A percentile compares a stretch with the other conserved stretches of the same genome.
phyloP scores from a whole-genome alignment of 2,888 invertebrate genomes.

The Coleophora flavipennella region DNA sequence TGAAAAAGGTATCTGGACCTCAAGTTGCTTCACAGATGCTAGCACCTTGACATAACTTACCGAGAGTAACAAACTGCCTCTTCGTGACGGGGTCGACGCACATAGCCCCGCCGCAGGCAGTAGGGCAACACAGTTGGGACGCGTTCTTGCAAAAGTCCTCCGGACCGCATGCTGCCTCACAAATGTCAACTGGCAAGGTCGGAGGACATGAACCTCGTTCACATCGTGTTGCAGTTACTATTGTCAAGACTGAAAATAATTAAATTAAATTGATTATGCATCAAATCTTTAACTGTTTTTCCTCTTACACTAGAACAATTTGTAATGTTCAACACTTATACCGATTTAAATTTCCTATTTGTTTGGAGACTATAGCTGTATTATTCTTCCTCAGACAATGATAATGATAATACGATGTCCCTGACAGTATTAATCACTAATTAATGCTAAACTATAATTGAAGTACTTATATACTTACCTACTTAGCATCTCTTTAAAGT shows the following conservation, averaged over 20 bases:
- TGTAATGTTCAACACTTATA: too few relatives aligned
- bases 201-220: slow-evolving; percentile 68
- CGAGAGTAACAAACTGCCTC: slow-evolving; percentile 42
- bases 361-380: too few relatives aligned
- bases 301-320: too few relatives aligned
- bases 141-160: slow-evolving; percentile 38
- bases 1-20: too few relatives aligned
- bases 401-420: too few relatives aligned
- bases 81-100: slow-evolving; percentile 58
- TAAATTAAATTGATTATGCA: neutral
- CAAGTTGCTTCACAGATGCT: neutral
- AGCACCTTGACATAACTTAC: slow-evolving; percentile 24
- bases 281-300: too few relatives aligned
- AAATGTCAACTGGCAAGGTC: slow-evolving; percentile 59
- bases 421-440: too few relatives aligned
- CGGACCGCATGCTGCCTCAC: slow-evolving; percentile 52
- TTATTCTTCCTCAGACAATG: too few relatives aligned
- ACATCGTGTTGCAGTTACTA: slow-evolving; percentile 14
- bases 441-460: too few relatives aligned
- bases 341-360: too few relatives aligned
- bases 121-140: slow-evolving; percentile 58
- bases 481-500: too few relatives aligned
- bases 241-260: slow-evolving; percentile 16
- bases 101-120: slow-evolving; percentile 58
- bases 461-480: too few relatives aligned